Conservation (phyloP, 2,797 vertebrate genomes). For the Alosa sapidissima region DNA sequence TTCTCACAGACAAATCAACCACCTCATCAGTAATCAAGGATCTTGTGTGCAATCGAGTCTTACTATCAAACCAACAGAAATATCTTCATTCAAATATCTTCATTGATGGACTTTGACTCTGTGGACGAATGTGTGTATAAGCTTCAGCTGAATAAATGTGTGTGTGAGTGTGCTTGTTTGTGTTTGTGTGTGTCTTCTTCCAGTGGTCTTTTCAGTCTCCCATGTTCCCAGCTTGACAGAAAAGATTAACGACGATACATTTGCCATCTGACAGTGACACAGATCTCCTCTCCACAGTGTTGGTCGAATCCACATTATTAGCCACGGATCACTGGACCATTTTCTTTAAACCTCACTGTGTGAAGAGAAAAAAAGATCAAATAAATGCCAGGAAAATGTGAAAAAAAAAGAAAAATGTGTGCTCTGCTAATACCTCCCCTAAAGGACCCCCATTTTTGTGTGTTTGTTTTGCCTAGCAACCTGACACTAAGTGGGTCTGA, state of each 20-base stretch:
- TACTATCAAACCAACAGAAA: neutral
- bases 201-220: neutral
- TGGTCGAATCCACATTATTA: neutral
- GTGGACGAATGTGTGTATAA: constrained; percentile 3
- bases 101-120: neutral
- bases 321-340: neutral
- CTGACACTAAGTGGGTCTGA: constrained; percentile 40
- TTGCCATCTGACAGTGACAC: constrained; percentile 13
- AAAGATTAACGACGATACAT: constrained; percentile 22
- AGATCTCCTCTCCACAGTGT: neutral
- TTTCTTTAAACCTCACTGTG: constrained; percentile 17
- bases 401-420: too few species aligned
- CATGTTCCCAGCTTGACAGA: neutral
- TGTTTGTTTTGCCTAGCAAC: constrained; percentile 31
- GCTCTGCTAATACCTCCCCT: constrained; percentile 11
- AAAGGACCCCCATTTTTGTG: neutral
- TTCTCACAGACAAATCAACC: neutral
- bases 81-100: neutral
- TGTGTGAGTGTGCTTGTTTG: neutral
- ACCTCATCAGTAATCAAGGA: neutral
- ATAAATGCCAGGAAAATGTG: too few species aligned
- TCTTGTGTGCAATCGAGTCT: neutral
- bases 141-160: constrained; percentile 10
- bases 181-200: neutral
- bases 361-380: constrained; percentile 29